Evolutionary conservation across 2,888 invertebrate species (phyloP).

Genomic region (Ennomos erosarius): DNA sequence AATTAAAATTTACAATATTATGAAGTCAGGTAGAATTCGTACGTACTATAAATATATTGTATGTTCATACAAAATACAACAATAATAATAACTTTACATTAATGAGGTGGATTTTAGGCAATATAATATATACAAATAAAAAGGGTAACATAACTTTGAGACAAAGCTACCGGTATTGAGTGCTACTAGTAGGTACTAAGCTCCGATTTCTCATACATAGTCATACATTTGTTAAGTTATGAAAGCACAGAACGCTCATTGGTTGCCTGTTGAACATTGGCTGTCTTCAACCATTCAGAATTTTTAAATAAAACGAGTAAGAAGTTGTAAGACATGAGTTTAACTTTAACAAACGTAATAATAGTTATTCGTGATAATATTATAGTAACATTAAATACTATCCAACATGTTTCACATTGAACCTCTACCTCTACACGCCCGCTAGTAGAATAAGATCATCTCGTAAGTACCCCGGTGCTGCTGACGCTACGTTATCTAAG

Average conservation of each 20-base stretch:
- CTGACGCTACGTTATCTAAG: slow-evolving; percentile 55
- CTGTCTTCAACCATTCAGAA: too few relatives aligned
- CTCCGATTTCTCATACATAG: too few relatives aligned
- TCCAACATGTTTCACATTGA: slow-evolving; percentile 5
- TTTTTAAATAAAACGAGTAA: too few relatives aligned
- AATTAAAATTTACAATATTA: slow-evolving; percentile 22
- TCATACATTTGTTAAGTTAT: too few relatives aligned
- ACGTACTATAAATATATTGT: slow-evolving; percentile 14
- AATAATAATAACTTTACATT: slow-evolving; percentile 23
- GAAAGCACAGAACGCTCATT: too few relatives aligned
- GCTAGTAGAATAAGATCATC: slow-evolving; percentile 34
- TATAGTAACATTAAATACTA: slow-evolving; percentile 9
- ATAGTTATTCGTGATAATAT: slow-evolving; percentile 5
- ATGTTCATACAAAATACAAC: slow-evolving; percentile 31
- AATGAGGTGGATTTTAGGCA: slow-evolving; percentile 32
- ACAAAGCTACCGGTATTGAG: slow-evolving; percentile 24
- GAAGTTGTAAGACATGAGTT: too few relatives aligned
- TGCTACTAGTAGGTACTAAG: too few relatives aligned
- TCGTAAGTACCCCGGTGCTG: slow-evolving; percentile 73
- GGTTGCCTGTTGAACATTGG: too few relatives aligned
- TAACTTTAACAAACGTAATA: too few relatives aligned
- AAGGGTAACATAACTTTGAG: slow-evolving; percentile 27
- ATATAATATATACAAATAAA: slow-evolving; percentile 18
- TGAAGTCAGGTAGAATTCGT: slow-evolving; percentile 12
- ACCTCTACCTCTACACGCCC: slow-evolving; percentile 21